Conservation (phyloP, 2,888 invertebrate species). For the Gortyna flavago region DNA sequence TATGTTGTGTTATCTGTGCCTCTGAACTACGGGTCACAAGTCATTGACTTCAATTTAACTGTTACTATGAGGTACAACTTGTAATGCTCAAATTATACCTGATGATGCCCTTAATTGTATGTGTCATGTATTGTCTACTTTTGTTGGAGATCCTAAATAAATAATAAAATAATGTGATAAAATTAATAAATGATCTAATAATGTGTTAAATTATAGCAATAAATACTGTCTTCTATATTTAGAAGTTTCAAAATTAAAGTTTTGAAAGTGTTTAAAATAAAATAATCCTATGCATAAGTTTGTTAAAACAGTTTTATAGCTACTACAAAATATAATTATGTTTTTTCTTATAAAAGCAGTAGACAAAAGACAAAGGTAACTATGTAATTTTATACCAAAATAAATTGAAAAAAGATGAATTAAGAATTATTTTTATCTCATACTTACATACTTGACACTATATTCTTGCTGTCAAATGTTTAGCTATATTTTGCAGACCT, state of each 20-base stretch:
- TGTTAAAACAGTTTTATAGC: neutral
- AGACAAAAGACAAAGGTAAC: constrained; percentile 21
- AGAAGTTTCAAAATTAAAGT: neutral
- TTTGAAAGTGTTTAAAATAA: neutral
- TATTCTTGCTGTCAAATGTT: neutral
- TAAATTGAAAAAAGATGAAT: neutral
- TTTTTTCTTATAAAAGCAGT: neutral
- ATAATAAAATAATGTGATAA: neutral
- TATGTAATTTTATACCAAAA: neutral
- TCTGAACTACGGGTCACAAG: constrained; percentile 71
- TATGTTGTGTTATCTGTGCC: constrained; percentile 72
- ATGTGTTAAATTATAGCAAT: neutral
- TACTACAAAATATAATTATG: neutral
- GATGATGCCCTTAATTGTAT: neutral
- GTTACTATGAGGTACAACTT: constrained; percentile 62
- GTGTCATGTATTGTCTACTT: neutral
- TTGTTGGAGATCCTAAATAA: neutral
- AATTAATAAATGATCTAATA: neutral
- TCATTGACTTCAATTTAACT: constrained; percentile 67
- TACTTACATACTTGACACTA: neutral
- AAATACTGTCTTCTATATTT: neutral
- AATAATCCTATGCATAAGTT: neutral
- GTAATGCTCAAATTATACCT: neutral
- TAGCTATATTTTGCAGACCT: neutral
- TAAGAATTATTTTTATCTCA: neutral